Base-by-base conservation (phyloP, 1,140 invertebrate species). In the Halictus rubicundus region DNA sequence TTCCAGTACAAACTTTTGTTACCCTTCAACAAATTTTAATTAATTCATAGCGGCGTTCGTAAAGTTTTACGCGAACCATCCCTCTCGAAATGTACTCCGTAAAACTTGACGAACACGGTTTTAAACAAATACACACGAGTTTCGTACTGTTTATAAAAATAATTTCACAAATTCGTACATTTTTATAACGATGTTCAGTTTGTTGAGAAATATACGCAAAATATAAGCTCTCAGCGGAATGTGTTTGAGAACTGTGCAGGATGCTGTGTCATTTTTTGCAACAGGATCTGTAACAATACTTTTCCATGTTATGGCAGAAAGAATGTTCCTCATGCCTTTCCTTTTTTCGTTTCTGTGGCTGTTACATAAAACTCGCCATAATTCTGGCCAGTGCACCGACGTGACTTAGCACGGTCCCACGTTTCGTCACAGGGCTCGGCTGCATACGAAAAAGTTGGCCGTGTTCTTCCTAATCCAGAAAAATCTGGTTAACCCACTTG, bases 371-470 rank as follows among this genome's bases (percentile, higher is more conserved):
- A 79, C 60, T 81, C 65, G 25, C 39, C 60, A 77, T 87, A 84
- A 87, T 88, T 87, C 79, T 54, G 61, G 54, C 64, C 73, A 27
- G n/a, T 68, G 78, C 64, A 81, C 46, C 68, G 32, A 61, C 64
- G 80, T 89, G 84, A 89, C 87, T 85, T 86, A 87, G 68, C 65
- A 59, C 69, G 66, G 9, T 74, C 63, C 66, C 78, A 78, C 71
- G 81, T 77, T 78, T 78, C 73, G 76, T 83, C 76, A 54, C 46
- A 49, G 63, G 69, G 32, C 61, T 23, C 73, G 73, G 14, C 42
- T 65, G 25, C 63, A 25, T 27, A 71, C 77, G 59, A 71, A 57
- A 74, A 27, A 64, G 27, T 61, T 72, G 69, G 21, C 59, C 72
- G 57, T 73, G 23, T 84, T 78, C 59, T 59, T 27, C 75, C 65